Evolutionary conservation across 2,797 vertebrate species (phyloP), one percentile per base, ranked within the genome.

Genomic region (Lepidocolaptes lacrymiger): DNA sequence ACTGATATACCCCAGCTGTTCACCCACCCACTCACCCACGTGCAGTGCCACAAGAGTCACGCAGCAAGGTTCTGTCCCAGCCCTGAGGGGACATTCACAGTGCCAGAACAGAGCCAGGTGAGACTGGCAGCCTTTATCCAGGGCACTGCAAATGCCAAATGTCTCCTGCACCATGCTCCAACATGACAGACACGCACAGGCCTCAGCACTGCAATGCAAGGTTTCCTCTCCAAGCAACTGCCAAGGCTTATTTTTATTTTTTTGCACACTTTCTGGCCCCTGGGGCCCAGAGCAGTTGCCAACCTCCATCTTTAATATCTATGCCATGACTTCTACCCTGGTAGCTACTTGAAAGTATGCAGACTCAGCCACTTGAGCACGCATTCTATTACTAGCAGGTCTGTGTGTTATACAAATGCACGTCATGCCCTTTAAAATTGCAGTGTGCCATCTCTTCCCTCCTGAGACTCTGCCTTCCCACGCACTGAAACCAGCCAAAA

Each of bases 371-470:
- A 54, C 28, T 54, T 54, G 12, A 54, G 18, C 18, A 30, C 9
- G 7, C 18, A 12, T 12, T 54, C 28, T 54, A 10, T 27, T 43
- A 28, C 37, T 34, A 41, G 34, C 32, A 39, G 30, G 8, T 43
- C 63, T 83, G 52, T 9, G 36, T 6, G 1, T 44, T 21, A 61
- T 5, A 55, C 23, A 39, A 69, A 59, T 1, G 6, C 0, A 1
- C 15, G 6, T 3, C 32, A 14, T 26, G 49, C 13, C 46, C 39
- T 58, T 43, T 28, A 11, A 34, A 85, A 63, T 9, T 12, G 21
- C 58, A 80, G 36, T 59, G 36, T 11, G 37, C 9, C 20, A 26
- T 22, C 30, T 48, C 55, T 67, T 41, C 22, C n/a, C 54, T 41
- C 43, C 41, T 6, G 16, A 39, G 23, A 56, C 28, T 28, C 74